These are phyloP conservation scores for Etheostoma cragini DNA, from an alignment of 2,113 vertebrate genomes.

Conservation along the genomic window DNA sequence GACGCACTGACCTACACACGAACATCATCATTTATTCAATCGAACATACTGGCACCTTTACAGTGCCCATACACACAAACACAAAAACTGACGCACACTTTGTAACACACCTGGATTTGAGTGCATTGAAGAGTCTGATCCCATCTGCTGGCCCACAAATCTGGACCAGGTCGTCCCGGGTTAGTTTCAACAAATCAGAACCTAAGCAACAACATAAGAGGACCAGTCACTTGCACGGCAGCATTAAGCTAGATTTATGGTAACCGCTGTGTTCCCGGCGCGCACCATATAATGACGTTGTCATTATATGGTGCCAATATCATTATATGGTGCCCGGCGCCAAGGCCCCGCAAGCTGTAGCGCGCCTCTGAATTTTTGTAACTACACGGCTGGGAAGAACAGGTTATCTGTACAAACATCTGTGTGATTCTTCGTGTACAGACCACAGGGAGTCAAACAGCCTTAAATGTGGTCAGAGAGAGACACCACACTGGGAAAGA, in stretches of 20 bases:
- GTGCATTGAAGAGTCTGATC: constrained; percentile 94
- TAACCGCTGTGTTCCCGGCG: no score
- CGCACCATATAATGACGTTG: no score
- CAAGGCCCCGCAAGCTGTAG: no score
- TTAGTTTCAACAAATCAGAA: constrained; percentile 96
- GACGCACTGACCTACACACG: constrained; percentile 88
- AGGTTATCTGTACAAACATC: no score
- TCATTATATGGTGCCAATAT: no score
- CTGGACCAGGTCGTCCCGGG: constrained; percentile 93
- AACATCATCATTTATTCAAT: background rate
- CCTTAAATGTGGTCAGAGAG: no score
- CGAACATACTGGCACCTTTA: background rate
- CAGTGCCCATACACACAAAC: background rate
- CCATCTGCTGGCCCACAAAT: constrained; percentile 95
- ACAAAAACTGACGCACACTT: background rate
- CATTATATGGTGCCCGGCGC: no score
- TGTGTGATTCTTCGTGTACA: no score
- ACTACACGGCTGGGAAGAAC: no score
- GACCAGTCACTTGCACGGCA: background rate
- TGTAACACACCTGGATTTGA: constrained; percentile 90
- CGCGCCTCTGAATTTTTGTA: no score
- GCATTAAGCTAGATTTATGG: background rate
- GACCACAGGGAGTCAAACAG: no score
- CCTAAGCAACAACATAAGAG: constrained; percentile 76
- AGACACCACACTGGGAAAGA: no score